Evolutionary conservation across 1,140 invertebrate genomes (phyloP), one percentile per base, ranked within the genome.

Genomic region (Agrypnia vestita): DNA sequence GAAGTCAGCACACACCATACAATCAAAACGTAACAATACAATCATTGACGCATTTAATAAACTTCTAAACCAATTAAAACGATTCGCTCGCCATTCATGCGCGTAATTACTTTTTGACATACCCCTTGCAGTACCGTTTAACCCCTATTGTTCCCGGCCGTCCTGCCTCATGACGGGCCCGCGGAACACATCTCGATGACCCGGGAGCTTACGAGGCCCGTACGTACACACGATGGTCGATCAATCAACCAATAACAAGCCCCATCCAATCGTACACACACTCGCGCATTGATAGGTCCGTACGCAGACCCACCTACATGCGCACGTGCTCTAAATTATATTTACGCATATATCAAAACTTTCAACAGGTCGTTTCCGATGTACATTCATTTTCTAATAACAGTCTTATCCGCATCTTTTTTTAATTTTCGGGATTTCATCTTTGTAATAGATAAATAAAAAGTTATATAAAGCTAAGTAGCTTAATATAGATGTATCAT

Each of bases 191-290:
- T 56, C 62, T 44, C 51, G 46, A 51, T 73, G 62, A 49, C 53
- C 76, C 25, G 71, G 76, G 62, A 75, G 78, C 80, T 53, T 74
- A 53, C 69, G 76, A 78, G 53, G 55, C 75, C 73, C n/a, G n/a
- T 62, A 62, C 62, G 35, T 71, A 44, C 47, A 62, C 61, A 69
- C 64, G 75, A 78, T 82, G 81, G 75, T 67, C 81, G 74, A 82
- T 82, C 81, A 82, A 82, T 82, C 81, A 82, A 82, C 81, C 81
- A 80, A 82, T 82, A 82, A 82, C 81, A 78, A 82, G 81, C 49
- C 67, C 21, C 51, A 79, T 82, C 81, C 44, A 56, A 74, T 74
- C 71, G 35, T 44, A 21, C 53, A 9, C 47, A 75, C 61, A 74
- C 59, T 25, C 76, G 56, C 61, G 47, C 53, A 17, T 69, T 46